Evolutionary conservation across 2,113 vertebrate species (phyloP), one percentile per base, ranked within the genome.

Genomic region (Microcebus ravelobensis): DNA sequence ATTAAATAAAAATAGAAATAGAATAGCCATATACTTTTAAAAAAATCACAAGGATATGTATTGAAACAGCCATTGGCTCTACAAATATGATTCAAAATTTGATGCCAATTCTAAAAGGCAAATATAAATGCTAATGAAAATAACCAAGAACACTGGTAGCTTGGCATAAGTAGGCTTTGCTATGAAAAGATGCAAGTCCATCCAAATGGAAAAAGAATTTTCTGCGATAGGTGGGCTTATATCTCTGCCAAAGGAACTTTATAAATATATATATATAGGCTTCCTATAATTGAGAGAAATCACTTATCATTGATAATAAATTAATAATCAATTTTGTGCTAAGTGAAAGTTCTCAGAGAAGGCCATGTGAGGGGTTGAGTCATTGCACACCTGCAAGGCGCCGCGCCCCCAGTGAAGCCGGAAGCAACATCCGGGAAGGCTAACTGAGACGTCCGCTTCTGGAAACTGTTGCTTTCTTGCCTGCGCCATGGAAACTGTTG

Each of bases 41-140:
- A 73, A 48, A 81, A 84, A 57, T 81, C 65, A 68, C 45, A 87
- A 91, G 45, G 36, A 5, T 36, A 92, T 70, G 23, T 94, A 87
- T n/a, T 85, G 42, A 89, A 65, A 71, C 10, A 82, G 8, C 4
- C 21, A 86, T 57, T 81, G 81, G n/a, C 1, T 76, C 21, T 81
- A 55, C 55, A 67, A 74, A 80, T 85, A 48, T 25, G 45, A 92
- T 83, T 96, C 13, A 71, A 92, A 91, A 77, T 89, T 91, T 52
- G n/a, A 55, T 77, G 31, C 23, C n/a, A 59, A n/a, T 96, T 76
- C 67, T 89, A 65, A 86, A 71, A 86, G 31, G 29, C 59, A 86
- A 86, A 82, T 91, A 74, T 84, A 91, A 85, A 96, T 84, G 65
- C 15, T 83, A 89, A 70, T n/a, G 55, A 94, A 90, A 90, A 86